These are phyloP conservation scores for Catamblyrhynchus diadema DNA, from an alignment of 2,797 vertebrate species.

Conservation along the genomic window DNA sequence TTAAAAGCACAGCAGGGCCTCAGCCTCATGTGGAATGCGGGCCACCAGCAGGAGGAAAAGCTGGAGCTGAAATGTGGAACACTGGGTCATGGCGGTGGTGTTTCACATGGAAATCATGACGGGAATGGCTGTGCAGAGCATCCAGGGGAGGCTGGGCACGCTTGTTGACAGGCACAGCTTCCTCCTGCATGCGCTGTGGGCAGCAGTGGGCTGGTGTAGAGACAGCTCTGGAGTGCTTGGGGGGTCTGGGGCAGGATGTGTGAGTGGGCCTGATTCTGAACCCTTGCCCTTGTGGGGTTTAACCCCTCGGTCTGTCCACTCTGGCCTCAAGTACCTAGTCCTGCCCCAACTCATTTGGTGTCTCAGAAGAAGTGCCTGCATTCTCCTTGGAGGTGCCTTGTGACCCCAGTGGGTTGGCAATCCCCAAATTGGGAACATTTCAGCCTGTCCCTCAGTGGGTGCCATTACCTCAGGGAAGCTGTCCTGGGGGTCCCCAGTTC, in stretches of 20 bases:
- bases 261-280: background rate
- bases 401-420: background rate
- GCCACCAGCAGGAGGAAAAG: slow-evolving; percentile 21
- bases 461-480: background rate
- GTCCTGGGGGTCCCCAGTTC: background rate
- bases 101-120: slow-evolving; percentile 56
- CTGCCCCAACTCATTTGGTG: background rate
- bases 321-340: background rate
- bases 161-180: background rate
- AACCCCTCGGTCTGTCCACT: accelerated
- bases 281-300: background rate
- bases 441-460: background rate
- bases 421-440: background rate
- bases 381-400: background rate
- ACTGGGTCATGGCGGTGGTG: slow-evolving; percentile 13
- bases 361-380: background rate
- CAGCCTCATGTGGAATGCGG: background rate
- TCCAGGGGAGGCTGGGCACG: background rate
- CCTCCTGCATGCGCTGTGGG: background rate
- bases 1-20: background rate
- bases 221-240: background rate
- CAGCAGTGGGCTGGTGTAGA: background rate
- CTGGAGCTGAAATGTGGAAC: slow-evolving; percentile 41
- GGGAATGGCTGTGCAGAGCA: slow-evolving; percentile 5
- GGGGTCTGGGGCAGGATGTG: background rate